phyloP scores from a whole-genome alignment of 2,888 invertebrate species.

The Entomobrya proxima region DNA sequence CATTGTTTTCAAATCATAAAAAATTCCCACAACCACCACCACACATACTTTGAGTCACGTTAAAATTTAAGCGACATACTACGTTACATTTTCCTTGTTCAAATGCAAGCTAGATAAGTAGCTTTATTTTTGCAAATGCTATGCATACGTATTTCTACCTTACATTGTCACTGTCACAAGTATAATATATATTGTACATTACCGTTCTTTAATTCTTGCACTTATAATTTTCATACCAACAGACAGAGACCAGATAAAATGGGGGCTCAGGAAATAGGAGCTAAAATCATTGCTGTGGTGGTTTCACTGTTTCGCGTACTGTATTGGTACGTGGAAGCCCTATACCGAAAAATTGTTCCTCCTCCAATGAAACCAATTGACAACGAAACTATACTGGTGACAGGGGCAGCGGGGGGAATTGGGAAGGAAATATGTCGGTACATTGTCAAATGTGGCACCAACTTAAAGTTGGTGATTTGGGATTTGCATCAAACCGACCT shows the following conservation, averaged over 20 bases:
- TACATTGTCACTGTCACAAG: no score
- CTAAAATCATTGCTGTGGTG: not conserved
- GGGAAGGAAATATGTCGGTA: conserved; percentile 83
- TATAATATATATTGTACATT: no score
- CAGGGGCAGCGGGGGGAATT: conserved; percentile 85
- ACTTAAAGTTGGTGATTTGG: conserved; percentile 82
- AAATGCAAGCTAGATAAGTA: no score
- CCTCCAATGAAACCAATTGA: conserved; percentile 63
- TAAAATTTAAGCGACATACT: no score
- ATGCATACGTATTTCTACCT: no score
- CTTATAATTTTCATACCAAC: not conserved
- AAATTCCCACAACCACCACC: no score
- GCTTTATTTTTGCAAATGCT: no score
- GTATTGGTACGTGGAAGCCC: conserved; percentile 49
- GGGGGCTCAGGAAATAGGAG: conserved; percentile 33
- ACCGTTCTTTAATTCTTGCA: no score
- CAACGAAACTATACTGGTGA: conserved; percentile 62
- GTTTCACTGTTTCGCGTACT: not conserved
- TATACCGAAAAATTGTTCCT: conserved; percentile 50
- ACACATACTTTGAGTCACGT: no score
- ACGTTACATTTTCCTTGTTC: no score
- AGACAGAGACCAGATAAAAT: not conserved
- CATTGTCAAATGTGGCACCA: conserved; percentile 78
- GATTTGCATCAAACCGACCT: conserved; percentile 82
- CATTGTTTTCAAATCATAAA: no score